Evolutionary conservation across 1,140 invertebrate species (phyloP).

Genomic region (Caerostris darwini): DNA sequence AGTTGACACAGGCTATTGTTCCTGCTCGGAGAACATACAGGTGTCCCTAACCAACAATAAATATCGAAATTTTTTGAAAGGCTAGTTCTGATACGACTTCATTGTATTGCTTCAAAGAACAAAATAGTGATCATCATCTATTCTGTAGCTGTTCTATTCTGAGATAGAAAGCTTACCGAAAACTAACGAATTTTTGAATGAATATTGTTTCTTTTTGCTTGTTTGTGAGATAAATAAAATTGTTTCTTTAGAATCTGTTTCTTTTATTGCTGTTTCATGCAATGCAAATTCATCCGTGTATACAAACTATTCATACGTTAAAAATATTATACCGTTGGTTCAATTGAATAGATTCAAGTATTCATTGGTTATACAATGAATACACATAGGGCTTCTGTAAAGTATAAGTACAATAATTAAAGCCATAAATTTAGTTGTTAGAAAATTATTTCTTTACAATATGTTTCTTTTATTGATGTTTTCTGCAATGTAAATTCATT

Average conservation of each 20-base stretch:
- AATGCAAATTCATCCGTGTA: background rate
- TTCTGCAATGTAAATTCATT: background rate
- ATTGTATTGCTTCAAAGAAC: background rate
- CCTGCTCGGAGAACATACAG: background rate
- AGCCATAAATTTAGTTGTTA: no score
- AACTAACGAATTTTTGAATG: background rate
- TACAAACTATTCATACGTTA: background rate
- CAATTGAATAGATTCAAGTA: background rate
- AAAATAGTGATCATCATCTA: slow-evolving; percentile 5
- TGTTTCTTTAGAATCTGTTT: background rate
- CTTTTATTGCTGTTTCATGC: background rate
- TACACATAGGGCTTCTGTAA: no score
- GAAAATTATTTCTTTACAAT: background rate
- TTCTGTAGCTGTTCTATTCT: background rate
- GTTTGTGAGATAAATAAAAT: background rate
- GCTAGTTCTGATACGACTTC: background rate
- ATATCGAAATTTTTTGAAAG: background rate
- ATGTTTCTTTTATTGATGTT: background rate
- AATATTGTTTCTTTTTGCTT: background rate
- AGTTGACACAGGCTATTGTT: background rate
- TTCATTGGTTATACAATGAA: background rate
- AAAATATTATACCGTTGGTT: background rate
- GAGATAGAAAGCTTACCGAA: background rate
- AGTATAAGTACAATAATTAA: no score
- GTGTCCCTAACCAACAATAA: slow-evolving; percentile 21